Evolutionary conservation across 2,888 invertebrate species (phyloP).

Genomic region (Abrostola triplasia): DNA sequence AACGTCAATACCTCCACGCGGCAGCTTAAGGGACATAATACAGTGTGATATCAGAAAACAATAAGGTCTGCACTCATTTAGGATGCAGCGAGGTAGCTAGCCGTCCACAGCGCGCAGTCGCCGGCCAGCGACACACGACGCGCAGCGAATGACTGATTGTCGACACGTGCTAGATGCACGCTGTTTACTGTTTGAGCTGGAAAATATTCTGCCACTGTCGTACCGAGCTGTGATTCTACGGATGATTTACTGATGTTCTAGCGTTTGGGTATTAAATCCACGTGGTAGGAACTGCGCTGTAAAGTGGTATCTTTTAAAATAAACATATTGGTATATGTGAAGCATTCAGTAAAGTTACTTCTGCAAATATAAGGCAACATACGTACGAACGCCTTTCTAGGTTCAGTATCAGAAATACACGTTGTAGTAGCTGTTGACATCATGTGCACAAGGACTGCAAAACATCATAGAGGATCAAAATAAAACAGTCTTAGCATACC

Average conservation of each 20-base stretch:
- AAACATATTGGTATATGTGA: no score
- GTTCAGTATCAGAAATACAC: no score
- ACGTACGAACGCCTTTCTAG: no score
- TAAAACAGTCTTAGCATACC: no score
- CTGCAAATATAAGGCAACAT: no score
- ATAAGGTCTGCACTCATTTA: slow-evolving; percentile 53
- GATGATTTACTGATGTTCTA: background rate
- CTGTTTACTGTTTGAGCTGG: slow-evolving; percentile 32
- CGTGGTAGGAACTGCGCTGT: background rate
- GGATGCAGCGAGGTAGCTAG: slow-evolving; percentile 56
- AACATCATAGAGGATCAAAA: no score
- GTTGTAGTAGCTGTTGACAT: no score
- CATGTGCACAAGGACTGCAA: no score
- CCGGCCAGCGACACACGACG: slow-evolving; percentile 54
- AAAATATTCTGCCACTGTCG: slow-evolving; percentile 40
- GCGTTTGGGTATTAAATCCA: background rate
- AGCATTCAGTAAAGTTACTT: no score
- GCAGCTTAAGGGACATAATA: slow-evolving; percentile 13
- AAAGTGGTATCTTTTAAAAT: no score
- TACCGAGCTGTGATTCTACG: slow-evolving; percentile 3
- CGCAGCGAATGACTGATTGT: slow-evolving; percentile 69
- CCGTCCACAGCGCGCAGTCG: slow-evolving; percentile 22
- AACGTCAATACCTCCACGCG: background rate
- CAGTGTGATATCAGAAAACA: slow-evolving; percentile 50
- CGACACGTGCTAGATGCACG: slow-evolving; percentile 62